phyloP scores from a whole-genome alignment of 2,113 vertebrate species.

The Lutjanus erythropterus region DNA sequence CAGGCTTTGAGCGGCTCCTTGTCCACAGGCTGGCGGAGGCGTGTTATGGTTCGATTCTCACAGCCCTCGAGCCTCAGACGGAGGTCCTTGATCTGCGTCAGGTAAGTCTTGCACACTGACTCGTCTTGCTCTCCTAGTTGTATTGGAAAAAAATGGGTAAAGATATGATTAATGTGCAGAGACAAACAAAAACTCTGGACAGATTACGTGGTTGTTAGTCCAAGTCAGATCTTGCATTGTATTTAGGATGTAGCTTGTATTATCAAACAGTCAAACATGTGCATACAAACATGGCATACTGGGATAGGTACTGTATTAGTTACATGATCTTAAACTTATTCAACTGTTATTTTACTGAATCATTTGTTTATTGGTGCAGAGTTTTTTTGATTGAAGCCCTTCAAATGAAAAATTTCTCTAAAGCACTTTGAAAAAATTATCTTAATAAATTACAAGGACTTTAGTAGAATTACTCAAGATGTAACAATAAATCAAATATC shows the following conservation, averaged over 20 bases:
- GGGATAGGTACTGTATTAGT: not conserved
- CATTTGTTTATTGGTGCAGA: not conserved
- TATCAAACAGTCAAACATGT: not conserved
- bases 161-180: not conserved
- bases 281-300: not conserved
- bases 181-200: not conserved
- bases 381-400: not conserved
- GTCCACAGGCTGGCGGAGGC: slow-evolving; percentile 89
- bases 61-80: slow-evolving; percentile 92
- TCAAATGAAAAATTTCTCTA: not conserved
- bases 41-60: slow-evolving; percentile 88
- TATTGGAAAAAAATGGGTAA: not conserved
- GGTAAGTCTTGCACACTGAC: slow-evolving; percentile 88
- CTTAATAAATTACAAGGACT: not conserved
- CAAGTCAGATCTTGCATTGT: not conserved
- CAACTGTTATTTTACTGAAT: not conserved
- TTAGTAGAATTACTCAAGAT: not conserved
- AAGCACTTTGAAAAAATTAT: not conserved
- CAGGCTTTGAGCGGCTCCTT: slow-evolving; percentile 90
- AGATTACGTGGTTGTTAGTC: not conserved
- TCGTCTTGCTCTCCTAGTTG: slow-evolving; percentile 92
- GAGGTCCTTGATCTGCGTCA: slow-evolving; percentile 92
- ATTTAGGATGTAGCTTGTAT: not conserved
- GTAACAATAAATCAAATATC: too few species aligned
- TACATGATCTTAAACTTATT: not conserved